Evolutionary conservation across 2,113 vertebrate genomes (phyloP).

Genomic region (Corvus moneduloides): DNA sequence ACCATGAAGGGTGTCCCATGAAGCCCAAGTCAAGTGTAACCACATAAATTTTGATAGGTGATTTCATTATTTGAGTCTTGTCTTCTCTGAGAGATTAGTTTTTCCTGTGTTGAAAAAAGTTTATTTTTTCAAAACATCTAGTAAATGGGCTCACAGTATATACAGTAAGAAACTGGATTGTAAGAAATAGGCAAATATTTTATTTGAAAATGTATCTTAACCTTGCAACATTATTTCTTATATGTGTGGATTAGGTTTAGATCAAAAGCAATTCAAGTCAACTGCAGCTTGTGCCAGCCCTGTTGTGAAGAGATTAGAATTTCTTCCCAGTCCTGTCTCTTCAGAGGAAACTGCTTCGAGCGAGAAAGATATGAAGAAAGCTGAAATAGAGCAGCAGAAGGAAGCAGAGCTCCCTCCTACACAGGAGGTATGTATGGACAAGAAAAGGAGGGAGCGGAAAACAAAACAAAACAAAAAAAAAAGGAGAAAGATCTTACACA

Average conservation of each 20-base stretch:
- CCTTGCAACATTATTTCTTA: not conserved
- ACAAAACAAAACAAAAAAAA: not conserved
- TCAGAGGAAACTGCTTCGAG: conserved; percentile 8
- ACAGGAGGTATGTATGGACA: conserved; percentile 58
- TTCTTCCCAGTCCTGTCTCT: conserved; percentile 37
- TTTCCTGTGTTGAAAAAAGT: not conserved
- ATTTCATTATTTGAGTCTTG: not conserved
- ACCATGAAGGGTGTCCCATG: not conserved
- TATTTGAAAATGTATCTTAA: not conserved
- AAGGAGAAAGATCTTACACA: not conserved
- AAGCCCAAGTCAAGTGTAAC: not conserved
- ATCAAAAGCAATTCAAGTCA: conserved; percentile 67
- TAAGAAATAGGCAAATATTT: not conserved
- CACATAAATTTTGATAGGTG: not conserved
- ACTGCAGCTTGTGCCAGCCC: conserved; percentile 66
- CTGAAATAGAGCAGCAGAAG: conserved; percentile 41
- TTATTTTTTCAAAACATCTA: not conserved
- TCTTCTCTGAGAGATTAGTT: not conserved
- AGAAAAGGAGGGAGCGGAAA: not conserved
- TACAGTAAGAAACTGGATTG: not conserved
- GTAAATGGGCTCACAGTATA: not conserved
- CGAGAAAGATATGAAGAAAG: conserved; percentile 54
- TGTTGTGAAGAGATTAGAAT: conserved; percentile 57
- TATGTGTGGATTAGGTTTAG: conserved; percentile 12
- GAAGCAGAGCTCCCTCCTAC: conserved; percentile 38